Evolutionary conservation across 1,140 invertebrate genomes (phyloP), one percentile per base, ranked within the genome.

Genomic region (Orius laevigatus): DNA sequence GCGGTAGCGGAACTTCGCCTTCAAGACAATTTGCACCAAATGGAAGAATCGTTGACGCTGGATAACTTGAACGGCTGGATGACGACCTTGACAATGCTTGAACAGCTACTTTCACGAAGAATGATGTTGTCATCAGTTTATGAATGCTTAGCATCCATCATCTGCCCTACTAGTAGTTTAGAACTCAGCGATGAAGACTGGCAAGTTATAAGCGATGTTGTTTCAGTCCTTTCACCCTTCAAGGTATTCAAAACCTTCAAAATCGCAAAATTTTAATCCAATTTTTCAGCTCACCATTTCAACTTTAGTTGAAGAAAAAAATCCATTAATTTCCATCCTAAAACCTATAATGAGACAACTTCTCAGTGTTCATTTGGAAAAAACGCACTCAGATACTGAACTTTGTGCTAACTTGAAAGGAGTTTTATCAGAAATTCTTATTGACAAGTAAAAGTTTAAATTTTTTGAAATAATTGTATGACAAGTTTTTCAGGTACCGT

Each of bases 321-420:
- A 67, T 53, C 69, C 70, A 19, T 53, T 70, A 0, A 65, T 71
- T 53, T 73, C 71, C 0, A 53, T 73, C 2, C 49, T 73, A 3
- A 72, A 71, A 53, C 71, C 71, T 12, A 54, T 73, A n/a, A 58
- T 71, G 14, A 67, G 65, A 63, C 65, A 71, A 55, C 56, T 73
- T 3, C 62, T 68, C 0, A 69, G 65, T 3, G 60, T 65, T n/a
- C 68, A 71, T 58, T 55, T 73, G 0, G 68, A 71, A 61, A 53
- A 62, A 12, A 66, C 66, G 44, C 60, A 66, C 1, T 50, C 35
- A 1, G 70, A 72, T 50, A 68, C 63, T n/a, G 54, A 59, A 3
- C 62, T 56, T 16, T 63, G 64, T 0, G 54, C 46, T 33, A 47
- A 53, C 3, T 61, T 72, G 36, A 72, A 72, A 46, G 62, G 64